Base-by-base conservation (phyloP, 2,888 invertebrate genomes). In the Caenorhabditis afra region DNA sequence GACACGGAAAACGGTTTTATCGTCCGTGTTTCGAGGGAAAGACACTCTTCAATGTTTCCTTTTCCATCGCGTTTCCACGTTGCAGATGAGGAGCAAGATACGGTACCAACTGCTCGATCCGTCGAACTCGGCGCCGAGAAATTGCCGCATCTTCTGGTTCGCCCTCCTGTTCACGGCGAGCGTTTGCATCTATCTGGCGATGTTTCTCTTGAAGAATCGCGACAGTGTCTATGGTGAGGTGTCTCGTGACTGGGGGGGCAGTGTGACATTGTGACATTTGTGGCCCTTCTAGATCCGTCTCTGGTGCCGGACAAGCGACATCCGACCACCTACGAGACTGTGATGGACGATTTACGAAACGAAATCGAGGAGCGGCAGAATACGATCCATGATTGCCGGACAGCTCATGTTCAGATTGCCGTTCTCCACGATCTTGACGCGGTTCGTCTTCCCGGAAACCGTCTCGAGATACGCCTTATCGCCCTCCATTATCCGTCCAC, bases 291-390 rank as follows among this genome's bases (percentile, higher is more conserved):
- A 64, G 58, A 73, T 62, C 49, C 57, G 3, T 29, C 29, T 1
- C 29, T 73, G 35, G 16, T 29, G 8, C 57, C 64, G 1, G 61
- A 62, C 44, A 22, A 50, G 12, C 7, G 79, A 47, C 74, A 76
- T 45, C 81, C 83, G 50, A 83, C 55, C 57, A 83, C 65, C 44
- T 81, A 70, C 47, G 81, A 83, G 66, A 80, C 79, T 29, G 50
- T 65, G 52, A 68, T 77, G 81, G 18, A 83, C 83, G 1, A 79
- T 77, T 58, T 81, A 29, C 1, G 83, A 81, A 23, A 83, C 5
- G 3, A 37, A n/a, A 12, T 35, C 57, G 39, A 49, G 7, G 3
- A 29, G 0, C 11, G 79, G 68, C 10, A 70, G 23, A 23, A 74
- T 61, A n/a, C 74, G 59, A 11, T 50, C 35, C 55, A 61, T 64